Percentiles rank a stretch among this genome's conserved stretches.
These are phyloP conservation scores for Muscicapa comitata DNA, from an alignment of 2,797 vertebrate genomes.

Conservation along the genomic window DNA sequence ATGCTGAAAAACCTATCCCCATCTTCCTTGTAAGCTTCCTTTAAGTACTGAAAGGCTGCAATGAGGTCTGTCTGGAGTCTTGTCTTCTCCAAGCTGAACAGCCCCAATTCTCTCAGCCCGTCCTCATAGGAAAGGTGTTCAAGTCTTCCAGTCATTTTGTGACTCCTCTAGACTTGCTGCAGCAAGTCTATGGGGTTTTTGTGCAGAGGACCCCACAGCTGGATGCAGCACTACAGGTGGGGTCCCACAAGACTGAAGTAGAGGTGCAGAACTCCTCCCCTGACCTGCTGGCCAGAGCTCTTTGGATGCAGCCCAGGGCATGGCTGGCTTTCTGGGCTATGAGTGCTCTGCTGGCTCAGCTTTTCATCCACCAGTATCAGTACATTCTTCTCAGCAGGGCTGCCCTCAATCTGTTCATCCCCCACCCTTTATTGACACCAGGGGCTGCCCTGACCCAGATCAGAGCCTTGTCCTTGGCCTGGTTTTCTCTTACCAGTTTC, in stretches of 20 bases:
- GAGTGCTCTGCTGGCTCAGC: not conserved
- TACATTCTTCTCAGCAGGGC: not conserved
- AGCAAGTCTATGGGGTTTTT: not conserved
- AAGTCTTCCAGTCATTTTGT: not conserved
- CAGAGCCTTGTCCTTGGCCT: not conserved
- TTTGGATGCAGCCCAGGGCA: not conserved
- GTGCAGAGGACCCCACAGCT: not conserved
- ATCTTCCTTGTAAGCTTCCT: not conserved
- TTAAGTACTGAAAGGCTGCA: rapidly evolving
- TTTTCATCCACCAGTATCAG: not conserved
- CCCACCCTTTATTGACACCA: not conserved
- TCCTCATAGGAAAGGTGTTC: not conserved
- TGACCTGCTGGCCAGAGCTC: not conserved
- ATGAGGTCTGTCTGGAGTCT: not conserved
- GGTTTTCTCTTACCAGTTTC: not conserved
- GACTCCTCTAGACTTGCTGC: not conserved
- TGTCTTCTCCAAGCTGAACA: not conserved
- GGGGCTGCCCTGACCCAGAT: not conserved
- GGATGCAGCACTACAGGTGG: no score
- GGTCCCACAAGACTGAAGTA: not conserved
- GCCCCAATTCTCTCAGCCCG: not conserved
- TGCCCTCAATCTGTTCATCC: not conserved
- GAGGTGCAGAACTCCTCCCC: not conserved
- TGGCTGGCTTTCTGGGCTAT: not conserved
- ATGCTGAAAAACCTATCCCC: not conserved